These are phyloP conservation scores for Cyrtorhinus lividipennis DNA, from an alignment of 1,140 invertebrate species.

Conservation along the genomic window DNA sequence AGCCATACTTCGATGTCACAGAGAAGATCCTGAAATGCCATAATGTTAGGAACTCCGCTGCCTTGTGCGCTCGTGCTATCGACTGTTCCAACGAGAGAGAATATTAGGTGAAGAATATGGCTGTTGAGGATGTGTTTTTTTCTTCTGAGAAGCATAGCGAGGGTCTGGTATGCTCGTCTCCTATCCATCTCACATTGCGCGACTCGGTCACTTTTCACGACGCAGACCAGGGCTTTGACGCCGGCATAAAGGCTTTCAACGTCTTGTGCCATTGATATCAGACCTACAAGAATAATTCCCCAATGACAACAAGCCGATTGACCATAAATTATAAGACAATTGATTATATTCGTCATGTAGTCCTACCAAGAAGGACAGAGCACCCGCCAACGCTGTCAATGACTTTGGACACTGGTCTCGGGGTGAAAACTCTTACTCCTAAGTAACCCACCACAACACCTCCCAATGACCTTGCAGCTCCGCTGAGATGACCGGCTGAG, in stretches of 20 bases:
- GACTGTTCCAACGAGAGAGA: conserved; percentile 85
- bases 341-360: too few relatives aligned
- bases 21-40: conserved; percentile 87
- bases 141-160: conserved; percentile 87
- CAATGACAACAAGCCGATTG: conserved; percentile 30
- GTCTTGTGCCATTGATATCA: conserved; percentile 96
- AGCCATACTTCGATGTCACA: conserved; percentile 92
- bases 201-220: conserved; percentile 81
- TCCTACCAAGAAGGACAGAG: conserved; percentile 48
- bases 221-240: conserved; percentile 93
- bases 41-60: conserved; percentile 76
- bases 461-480: conserved; percentile 82
- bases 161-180: conserved; percentile 70
- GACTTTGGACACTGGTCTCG: conserved; percentile 84
- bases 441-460: conserved; percentile 92
- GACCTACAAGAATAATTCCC: conserved; percentile 38
- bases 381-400: conserved; percentile 93
- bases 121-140: conserved; percentile 87
- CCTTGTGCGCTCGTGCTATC: conserved; percentile 70
- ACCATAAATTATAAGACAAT: not conserved
- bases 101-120: conserved; percentile 90
- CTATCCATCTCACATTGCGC: conserved; percentile 75
- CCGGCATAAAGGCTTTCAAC: conserved; percentile 95
- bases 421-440: conserved; percentile 88
- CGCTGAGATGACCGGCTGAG: conserved; percentile 84